Percentiles rank a stretch among this genome's conserved stretches.
Conservation (phyloP, 2,113 vertebrate genomes). For the Nibea coibor region DNA sequence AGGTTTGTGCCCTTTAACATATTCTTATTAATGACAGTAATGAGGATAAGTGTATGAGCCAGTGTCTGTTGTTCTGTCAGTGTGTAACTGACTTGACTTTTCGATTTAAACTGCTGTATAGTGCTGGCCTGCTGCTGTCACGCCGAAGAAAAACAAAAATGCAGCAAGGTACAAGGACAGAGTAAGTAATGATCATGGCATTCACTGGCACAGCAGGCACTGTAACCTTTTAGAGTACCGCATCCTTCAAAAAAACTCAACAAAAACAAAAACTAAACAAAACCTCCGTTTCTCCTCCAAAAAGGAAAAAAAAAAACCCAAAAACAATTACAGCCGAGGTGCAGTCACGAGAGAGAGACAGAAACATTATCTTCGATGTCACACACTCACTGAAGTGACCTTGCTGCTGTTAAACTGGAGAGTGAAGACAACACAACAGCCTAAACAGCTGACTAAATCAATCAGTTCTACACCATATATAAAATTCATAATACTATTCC, state of each 20-base stretch:
- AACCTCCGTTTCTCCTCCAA: background rate
- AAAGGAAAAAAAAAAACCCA: background rate
- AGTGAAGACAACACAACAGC: background rate
- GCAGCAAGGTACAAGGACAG: slow-evolving; percentile 37
- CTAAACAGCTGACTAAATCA: background rate
- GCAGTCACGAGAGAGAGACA: slow-evolving; percentile 29
- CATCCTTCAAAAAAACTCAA: slow-evolving; percentile 51
- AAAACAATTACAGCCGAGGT: slow-evolving; percentile 50
- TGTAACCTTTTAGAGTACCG: slow-evolving; percentile 58
- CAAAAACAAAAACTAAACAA: too few relatives aligned
- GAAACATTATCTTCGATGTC: slow-evolving; percentile 9
- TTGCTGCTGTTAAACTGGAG: slow-evolving; percentile 29
- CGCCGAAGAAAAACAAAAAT: slow-evolving; percentile 19
- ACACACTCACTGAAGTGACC: slow-evolving; percentile 28
- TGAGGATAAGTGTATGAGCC: background rate
- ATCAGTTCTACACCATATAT: background rate
- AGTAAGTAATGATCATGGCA: slow-evolving; percentile 52
- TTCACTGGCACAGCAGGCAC: slow-evolving; percentile 49
- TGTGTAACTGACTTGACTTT: slow-evolving; percentile 2
- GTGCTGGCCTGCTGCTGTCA: background rate
- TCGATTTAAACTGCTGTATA: background rate
- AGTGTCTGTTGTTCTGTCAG: background rate
- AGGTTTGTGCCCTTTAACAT: background rate
- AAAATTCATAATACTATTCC: background rate
- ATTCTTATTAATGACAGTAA: background rate